Percentiles rank a stretch among this genome's conserved stretches.
Conservation (phyloP, 2,797 vertebrate species). For the Florisuga fusca region DNA sequence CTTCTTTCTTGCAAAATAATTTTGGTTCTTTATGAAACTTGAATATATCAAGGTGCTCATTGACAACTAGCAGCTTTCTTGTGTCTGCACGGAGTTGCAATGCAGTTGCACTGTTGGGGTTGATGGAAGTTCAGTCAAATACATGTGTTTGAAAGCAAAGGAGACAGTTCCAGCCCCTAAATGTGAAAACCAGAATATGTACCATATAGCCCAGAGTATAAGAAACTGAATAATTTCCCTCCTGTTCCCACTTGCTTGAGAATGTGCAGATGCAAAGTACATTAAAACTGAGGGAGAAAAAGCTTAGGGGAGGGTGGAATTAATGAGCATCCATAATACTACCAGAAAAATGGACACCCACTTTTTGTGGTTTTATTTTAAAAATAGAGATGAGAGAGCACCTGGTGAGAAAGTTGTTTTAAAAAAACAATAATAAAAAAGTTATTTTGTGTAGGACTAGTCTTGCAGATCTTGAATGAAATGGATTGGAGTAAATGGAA, state of each 20-base stretch:
- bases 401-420: background rate
- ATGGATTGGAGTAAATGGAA: conserved; percentile 5
- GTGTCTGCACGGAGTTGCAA: conserved; percentile 63
- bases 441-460: background rate
- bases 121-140: conserved; percentile 77
- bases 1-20: conserved; percentile 15
- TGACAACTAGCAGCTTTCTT: conserved; percentile 76
- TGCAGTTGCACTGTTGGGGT: conserved; percentile 38
- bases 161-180: conserved; percentile 45
- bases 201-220: background rate
- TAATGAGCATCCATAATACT: conserved; percentile 3
- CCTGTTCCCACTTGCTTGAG: conserved; percentile 11
- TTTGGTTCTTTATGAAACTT: conserved; percentile 51
- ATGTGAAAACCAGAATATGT: conserved; percentile 75
- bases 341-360: background rate
- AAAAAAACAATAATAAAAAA: background rate
- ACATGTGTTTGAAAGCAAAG: conserved; percentile 52
- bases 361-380: background rate
- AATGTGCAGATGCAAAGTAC: conserved; percentile 58
- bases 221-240: conserved; percentile 49
- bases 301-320: background rate
- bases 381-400: background rate
- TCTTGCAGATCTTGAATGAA: background rate
- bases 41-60: conserved; percentile 66
- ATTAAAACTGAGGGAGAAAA: background rate